These are phyloP conservation scores for Lasioglossum baleicum DNA, from an alignment of 1,140 invertebrate species.

Conservation along the genomic window DNA sequence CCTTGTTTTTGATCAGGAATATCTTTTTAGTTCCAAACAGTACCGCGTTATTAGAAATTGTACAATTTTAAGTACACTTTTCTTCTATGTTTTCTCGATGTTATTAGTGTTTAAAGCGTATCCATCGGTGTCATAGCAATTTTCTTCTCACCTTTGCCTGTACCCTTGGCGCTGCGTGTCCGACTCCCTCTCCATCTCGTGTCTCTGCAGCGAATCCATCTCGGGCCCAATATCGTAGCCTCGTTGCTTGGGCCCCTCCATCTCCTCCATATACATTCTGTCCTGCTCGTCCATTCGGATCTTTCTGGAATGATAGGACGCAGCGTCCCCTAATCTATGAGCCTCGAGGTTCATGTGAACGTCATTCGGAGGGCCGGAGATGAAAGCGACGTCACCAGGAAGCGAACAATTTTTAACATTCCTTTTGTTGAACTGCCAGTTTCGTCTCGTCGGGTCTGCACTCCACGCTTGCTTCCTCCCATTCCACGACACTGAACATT, in stretches of 20 bases:
- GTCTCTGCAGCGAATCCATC: conserved; percentile 85
- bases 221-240: conserved; percentile 78
- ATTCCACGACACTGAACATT: conserved; percentile 35
- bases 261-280: conserved; percentile 77
- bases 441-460: conserved; percentile 84
- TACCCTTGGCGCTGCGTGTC: conserved; percentile 79
- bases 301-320: conserved; percentile 29
- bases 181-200: conserved; percentile 88
- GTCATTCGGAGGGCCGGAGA: conserved; percentile 38
- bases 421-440: conserved; percentile 87
- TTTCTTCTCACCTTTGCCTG: conserved; percentile 67
- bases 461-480: conserved; percentile 87
- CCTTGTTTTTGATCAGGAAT: too few species aligned
- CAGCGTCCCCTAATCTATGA: conserved; percentile 28
- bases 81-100: too few species aligned
- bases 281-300: conserved; percentile 62
- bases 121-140: background rate
- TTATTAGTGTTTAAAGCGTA: too few species aligned
- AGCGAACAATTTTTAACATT: conserved; percentile 79
- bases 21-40: too few species aligned
- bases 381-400: conserved; percentile 71
- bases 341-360: conserved; percentile 43
- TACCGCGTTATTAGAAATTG: too few species aligned
- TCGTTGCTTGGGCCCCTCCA: conserved; percentile 74
- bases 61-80: too few species aligned